Base-by-base conservation (phyloP, 2,797 vertebrate genomes). In the Malacoctenus gilli region DNA sequence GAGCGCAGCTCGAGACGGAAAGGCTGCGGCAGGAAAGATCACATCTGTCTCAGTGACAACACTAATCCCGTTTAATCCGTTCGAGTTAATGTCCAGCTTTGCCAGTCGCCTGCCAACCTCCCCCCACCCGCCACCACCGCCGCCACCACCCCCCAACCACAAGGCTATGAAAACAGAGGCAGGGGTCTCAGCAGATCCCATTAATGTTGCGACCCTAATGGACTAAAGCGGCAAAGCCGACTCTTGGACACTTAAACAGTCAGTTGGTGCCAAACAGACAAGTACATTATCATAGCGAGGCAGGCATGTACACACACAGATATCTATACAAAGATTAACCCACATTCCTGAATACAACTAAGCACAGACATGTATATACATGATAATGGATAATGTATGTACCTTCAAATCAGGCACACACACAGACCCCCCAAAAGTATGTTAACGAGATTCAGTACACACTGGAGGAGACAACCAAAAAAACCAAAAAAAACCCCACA, bases 21-120 rank as follows among this genome's bases (percentile, higher is more conserved):
- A 63, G 55, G 49, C 57, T 21, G 57, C 42, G 56, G 42, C 59
- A 75, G 72, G 71, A 75, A 79, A 83, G 48, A 79, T 83, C 80
- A 72, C 71, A 85, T 85, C 79, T 87, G 84, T 85, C 80, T 86
- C 75, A 79, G 72, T 88, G 82, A 86, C 87, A 85, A 77, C 59
- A 63, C 77, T 85, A 87, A 90, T 88, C 86, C 79, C 52, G 72
- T 85, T 87, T 87, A 89, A 87, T 84, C 77, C 49, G 39, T 85
- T 52, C 68, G 67, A 86, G 71, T 84, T 85, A 70, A 89, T 79
- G 82, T 83, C 74, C 80, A 75, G 77, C 67, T 82, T 82, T 84
- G 59, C 59, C 41, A 58, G 56, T 69, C 28, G 12, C 25, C 50
- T 6, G 1, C 2, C 25, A n/a, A 8, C 42, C 23, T 23, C 16